phyloP scores from a whole-genome alignment of 53 echinoderm and acorn worm species.

The Holothuria scabra region DNA sequence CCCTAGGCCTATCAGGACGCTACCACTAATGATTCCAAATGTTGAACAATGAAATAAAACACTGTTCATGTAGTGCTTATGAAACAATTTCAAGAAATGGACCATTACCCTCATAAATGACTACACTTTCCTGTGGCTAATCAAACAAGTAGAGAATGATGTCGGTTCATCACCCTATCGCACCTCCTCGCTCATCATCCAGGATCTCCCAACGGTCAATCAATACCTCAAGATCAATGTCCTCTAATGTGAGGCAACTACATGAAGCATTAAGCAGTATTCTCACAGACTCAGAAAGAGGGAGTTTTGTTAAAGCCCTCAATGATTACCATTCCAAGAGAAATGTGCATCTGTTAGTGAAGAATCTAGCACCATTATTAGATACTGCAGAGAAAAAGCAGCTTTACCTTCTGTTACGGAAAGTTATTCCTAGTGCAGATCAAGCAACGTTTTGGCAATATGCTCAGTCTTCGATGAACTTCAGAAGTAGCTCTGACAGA shows the following conservation, averaged over 20 bases:
- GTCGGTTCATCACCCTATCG: slow-evolving; percentile 60
- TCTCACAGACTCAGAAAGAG: slow-evolving; percentile 73
- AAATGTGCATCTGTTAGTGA: slow-evolving; percentile 78
- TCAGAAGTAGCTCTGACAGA: slow-evolving; percentile 14
- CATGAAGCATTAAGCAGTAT: slow-evolving; percentile 80
- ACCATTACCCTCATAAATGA: too few species aligned
- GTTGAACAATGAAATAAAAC: too few species aligned
- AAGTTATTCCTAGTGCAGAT: slow-evolving; percentile 82
- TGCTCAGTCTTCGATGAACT: slow-evolving; percentile 56
- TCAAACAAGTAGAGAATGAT: background rate
- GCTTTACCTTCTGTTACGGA: slow-evolving; percentile 73
- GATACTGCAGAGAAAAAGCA: slow-evolving; percentile 81
- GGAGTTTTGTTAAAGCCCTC: slow-evolving; percentile 83
- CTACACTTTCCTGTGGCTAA: too few species aligned
- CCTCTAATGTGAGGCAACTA: slow-evolving; percentile 85
- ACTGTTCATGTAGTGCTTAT: too few species aligned
- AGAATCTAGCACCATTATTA: slow-evolving; percentile 73
- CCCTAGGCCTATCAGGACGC: too few species aligned
- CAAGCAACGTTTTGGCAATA: slow-evolving; percentile 80
- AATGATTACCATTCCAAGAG: slow-evolving; percentile 91
- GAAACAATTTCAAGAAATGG: too few species aligned
- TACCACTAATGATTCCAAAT: too few species aligned
- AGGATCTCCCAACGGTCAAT: slow-evolving; percentile 38
- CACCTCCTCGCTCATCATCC: slow-evolving; percentile 55
- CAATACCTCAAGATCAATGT: slow-evolving; percentile 74